Evolutionary conservation across 2,888 invertebrate species (phyloP).

Genomic region (Oscheius sp.): DNA sequence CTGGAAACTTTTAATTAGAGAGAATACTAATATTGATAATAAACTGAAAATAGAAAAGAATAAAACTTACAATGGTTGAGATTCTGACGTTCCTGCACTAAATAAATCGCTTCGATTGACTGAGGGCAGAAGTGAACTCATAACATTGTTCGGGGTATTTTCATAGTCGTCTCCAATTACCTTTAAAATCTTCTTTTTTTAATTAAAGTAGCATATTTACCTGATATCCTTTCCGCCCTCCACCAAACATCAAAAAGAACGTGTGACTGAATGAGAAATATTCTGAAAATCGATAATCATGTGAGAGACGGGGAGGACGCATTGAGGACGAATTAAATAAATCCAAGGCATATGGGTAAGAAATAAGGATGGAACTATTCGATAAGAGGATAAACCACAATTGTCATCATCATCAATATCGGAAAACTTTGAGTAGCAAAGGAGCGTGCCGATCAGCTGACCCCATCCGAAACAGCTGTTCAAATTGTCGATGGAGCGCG

Average conservation of each 20-base stretch:
- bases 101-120: background rate
- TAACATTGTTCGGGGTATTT: constrained; percentile 2
- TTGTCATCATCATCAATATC: constrained; percentile 3
- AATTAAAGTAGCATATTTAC: background rate
- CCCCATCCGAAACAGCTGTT: constrained; percentile 27
- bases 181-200: constrained; percentile 24
- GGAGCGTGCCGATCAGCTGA: constrained; percentile 31
- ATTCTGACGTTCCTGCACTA: background rate
- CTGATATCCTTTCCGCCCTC: constrained; percentile 28
- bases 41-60: too few relatives aligned
- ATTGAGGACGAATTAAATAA: too few relatives aligned
- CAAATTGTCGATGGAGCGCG: constrained; percentile 26
- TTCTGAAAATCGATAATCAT: background rate
- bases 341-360: background rate
- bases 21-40: background rate
- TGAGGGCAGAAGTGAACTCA: constrained; percentile 6
- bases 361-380: too few relatives aligned
- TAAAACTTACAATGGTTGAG: constrained; percentile 26
- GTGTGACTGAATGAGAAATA: background rate
- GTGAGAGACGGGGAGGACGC: background rate
- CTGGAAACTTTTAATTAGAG: background rate
- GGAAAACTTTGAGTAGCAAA: constrained; percentile 12
- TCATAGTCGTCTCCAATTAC: constrained; percentile 42
- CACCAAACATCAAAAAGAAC: constrained; percentile 22
- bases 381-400: constrained; percentile 2